These are phyloP conservation scores for Lutraria rhynchaena DNA, from an alignment of 1,140 invertebrate genomes.

Conservation along the genomic window DNA sequence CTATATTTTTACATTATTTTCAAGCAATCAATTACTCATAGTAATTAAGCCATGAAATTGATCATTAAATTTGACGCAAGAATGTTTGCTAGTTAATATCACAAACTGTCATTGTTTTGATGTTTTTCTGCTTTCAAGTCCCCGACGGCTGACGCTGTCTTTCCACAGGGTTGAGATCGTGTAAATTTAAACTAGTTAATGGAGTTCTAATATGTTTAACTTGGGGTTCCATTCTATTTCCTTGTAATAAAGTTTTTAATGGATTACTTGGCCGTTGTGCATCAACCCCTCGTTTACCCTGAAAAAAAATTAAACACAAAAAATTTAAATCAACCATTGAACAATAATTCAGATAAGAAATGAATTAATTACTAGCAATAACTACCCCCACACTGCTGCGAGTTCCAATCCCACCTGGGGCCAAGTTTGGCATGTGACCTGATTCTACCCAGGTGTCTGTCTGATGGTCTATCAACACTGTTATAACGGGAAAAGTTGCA, in stretches of 20 bases:
- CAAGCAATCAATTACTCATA: too few relatives aligned
- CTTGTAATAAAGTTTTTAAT: background rate
- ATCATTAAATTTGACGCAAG: too few relatives aligned
- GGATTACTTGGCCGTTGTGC: background rate
- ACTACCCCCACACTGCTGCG: background rate
- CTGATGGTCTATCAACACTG: too few relatives aligned
- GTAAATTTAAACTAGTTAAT: slow-evolving; percentile 9
- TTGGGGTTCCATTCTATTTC: background rate
- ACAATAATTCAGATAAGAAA: background rate
- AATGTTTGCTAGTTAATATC: too few relatives aligned
- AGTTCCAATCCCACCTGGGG: background rate
- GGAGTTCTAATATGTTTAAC: slow-evolving; percentile 46
- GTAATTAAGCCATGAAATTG: too few relatives aligned
- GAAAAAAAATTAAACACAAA: background rate
- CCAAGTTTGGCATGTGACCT: background rate
- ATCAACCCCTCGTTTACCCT: background rate
- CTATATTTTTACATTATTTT: too few relatives aligned
- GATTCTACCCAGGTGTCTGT: background rate
- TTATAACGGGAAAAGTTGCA: too few relatives aligned
- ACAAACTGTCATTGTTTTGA: too few relatives aligned
- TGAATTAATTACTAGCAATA: background rate
- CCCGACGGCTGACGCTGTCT: too few relatives aligned
- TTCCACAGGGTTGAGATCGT: background rate
- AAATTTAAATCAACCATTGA: background rate
- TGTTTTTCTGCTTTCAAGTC: too few relatives aligned